Evolutionary conservation across 2,113 vertebrate species (phyloP).

Genomic region (Ardeotis arabs): DNA sequence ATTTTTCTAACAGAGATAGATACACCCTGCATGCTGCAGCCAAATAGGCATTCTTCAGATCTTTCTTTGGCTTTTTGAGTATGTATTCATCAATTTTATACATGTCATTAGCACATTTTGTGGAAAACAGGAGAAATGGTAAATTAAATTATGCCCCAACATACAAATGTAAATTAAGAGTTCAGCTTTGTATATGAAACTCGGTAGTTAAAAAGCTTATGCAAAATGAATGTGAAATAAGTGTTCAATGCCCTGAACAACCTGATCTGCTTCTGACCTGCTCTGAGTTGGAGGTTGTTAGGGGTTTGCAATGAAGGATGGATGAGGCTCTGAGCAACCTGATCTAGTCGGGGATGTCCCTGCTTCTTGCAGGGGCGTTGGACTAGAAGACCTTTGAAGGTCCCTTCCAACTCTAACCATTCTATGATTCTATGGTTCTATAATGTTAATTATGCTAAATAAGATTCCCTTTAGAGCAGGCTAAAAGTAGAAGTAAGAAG

Average conservation of each 20-base stretch:
- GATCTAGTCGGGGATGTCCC: too few species aligned
- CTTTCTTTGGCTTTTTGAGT: constrained; percentile 29
- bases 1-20: constrained; percentile 29
- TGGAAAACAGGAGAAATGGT: constrained; percentile 46
- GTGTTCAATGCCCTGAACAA: not conserved
- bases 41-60: constrained; percentile 12
- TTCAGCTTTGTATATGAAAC: not conserved
- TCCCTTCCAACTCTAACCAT: too few species aligned
- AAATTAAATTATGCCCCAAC: constrained; percentile 32
- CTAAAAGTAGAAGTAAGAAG: not conserved
- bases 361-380: too few species aligned
- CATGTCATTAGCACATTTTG: constrained; percentile 51
- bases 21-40: not conserved
- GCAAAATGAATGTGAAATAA: not conserved
- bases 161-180: constrained; percentile 19
- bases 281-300: too few species aligned
- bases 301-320: too few species aligned
- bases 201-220: not conserved
- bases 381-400: too few species aligned
- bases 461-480: not conserved
- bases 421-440: too few species aligned
- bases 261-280: too few species aligned
- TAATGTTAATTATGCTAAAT: not conserved
- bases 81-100: constrained; percentile 39
- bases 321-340: too few species aligned